A percentile compares a stretch with the other conserved stretches of the same genome.
These are phyloP conservation scores for Chinchilla lanigera DNA, from an alignment of 2,113 vertebrate genomes.

Conservation along the genomic window DNA sequence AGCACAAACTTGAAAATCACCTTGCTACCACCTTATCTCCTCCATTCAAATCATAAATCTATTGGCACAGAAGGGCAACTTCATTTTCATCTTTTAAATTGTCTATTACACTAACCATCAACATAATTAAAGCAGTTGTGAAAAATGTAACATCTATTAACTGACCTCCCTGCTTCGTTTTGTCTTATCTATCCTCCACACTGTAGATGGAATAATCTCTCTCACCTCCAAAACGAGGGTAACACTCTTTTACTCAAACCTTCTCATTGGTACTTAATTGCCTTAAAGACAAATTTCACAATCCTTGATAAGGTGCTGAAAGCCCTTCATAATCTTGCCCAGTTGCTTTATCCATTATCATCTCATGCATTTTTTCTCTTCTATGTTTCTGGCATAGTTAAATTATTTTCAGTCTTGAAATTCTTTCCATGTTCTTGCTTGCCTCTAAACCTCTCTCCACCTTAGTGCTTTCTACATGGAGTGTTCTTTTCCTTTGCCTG, in stretches of 20 bases:
- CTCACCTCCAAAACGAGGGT: not conserved
- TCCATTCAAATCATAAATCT: not conserved
- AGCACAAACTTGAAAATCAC: conserved; percentile 6
- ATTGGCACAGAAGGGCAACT: not conserved
- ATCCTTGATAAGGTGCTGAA: not conserved
- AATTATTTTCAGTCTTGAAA: not conserved
- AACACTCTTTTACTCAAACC: not conserved
- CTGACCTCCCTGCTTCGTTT: not conserved
- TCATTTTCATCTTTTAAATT: not conserved
- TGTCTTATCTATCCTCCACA: not conserved
- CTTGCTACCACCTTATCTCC: not conserved
- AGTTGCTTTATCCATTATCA: not conserved
- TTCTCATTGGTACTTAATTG: not conserved
- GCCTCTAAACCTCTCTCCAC: not conserved
- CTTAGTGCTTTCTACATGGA: not conserved
- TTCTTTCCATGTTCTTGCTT: not conserved
- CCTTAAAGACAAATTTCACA: not conserved
- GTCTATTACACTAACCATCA: not conserved
- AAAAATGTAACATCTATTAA: not conserved
- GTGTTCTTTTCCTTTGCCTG: not conserved
- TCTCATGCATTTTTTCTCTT: not conserved
- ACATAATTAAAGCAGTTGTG: not conserved
- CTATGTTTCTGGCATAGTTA: not conserved
- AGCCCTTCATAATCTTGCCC: not conserved
- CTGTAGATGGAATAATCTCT: not conserved